phyloP scores from a whole-genome alignment of 2,797 vertebrate genomes.

The Lacerta viridis region DNA sequence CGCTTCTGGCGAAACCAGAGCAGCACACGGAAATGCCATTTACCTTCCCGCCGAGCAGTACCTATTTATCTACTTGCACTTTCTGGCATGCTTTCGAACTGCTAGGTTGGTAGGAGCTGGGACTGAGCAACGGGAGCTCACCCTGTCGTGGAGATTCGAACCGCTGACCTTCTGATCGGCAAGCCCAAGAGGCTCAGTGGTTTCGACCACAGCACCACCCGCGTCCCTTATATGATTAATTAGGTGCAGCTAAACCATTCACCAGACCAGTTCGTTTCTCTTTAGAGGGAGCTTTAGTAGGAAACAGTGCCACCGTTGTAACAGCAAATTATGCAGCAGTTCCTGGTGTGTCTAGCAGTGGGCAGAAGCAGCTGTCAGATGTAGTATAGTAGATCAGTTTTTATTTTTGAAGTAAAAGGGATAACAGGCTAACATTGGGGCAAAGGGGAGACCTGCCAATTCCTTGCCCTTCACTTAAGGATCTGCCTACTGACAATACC shows the following conservation, averaged over 20 bases:
- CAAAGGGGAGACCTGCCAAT: constrained; percentile 67
- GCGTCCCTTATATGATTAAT: neutral
- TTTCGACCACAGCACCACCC: no score
- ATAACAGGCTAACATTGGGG: constrained; percentile 59
- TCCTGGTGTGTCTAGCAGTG: constrained; percentile 68
- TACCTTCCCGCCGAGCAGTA: no score
- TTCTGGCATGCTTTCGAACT: no score
- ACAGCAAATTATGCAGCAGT: constrained; percentile 60
- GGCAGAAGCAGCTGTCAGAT: constrained; percentile 72
- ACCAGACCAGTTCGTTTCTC: constrained; percentile 38
- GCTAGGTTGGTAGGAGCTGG: no score
- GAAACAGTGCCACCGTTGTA: constrained; percentile 62
- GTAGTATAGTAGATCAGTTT: constrained; percentile 69
- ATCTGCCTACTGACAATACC: constrained; percentile 31
- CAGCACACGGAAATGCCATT: no score
- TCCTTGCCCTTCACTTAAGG: constrained; percentile 50
- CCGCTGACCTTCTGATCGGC: no score
- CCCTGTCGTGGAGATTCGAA: no score
- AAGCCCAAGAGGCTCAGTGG: no score
- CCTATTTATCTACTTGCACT: no score
- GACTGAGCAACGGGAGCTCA: no score
- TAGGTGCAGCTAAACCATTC: neutral
- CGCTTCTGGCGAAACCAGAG: no score
- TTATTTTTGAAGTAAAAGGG: constrained; percentile 51
- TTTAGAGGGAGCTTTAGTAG: constrained; percentile 63